These are phyloP conservation scores for Philopedon plagiatum DNA, from an alignment of 2,888 invertebrate species.

Conservation along the genomic window DNA sequence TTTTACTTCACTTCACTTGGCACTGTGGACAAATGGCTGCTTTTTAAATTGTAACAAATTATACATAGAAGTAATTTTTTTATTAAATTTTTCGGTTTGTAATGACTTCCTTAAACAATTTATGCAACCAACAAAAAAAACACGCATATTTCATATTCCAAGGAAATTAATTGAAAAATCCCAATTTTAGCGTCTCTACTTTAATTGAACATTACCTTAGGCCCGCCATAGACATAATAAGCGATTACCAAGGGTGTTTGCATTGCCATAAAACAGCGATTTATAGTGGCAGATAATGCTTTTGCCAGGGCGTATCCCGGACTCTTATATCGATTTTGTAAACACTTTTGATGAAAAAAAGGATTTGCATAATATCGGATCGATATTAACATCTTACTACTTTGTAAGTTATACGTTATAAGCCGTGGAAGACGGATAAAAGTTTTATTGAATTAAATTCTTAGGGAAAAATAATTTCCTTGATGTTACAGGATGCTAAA, in stretches of 20 bases:
- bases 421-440: conserved; percentile 1
- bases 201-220: conserved; percentile 14
- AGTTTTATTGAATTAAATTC: too few species aligned
- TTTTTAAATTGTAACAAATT: too few species aligned
- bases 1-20: too few species aligned
- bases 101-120: too few species aligned
- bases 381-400: conserved; percentile 36
- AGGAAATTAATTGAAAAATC: not conserved
- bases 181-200: not conserved
- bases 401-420: conserved; percentile 14
- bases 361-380: conserved; percentile 52
- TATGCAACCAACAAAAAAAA: too few species aligned
- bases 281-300: conserved; percentile 57
- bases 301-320: conserved; percentile 42
- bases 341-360: conserved; percentile 59
- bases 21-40: too few species aligned
- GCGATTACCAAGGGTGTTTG: conserved; percentile 50
- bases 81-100: too few species aligned
- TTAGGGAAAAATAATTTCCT: too few species aligned
- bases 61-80: too few species aligned
- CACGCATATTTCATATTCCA: too few species aligned
- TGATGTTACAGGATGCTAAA: too few species aligned
- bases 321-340: conserved; percentile 58
- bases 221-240: conserved; percentile 7
- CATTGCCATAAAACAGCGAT: conserved; percentile 57